A percentile compares a stretch with the other conserved stretches of the same genome.
Evolutionary conservation across 92 coral and sea anemone genomes (phyloP).

Genomic region (Paramuricea clavata): DNA sequence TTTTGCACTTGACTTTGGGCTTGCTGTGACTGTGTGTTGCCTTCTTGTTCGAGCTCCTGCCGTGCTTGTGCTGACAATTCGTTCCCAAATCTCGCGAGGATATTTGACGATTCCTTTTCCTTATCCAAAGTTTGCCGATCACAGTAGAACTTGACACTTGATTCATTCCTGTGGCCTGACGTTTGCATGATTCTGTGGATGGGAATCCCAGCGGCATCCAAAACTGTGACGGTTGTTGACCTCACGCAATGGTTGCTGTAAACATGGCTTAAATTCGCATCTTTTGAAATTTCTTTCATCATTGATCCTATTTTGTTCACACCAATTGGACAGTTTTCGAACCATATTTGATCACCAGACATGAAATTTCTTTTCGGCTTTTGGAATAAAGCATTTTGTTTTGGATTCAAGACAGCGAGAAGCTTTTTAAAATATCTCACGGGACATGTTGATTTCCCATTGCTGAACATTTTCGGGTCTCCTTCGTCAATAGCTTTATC

Average conservation of each 20-base stretch:
- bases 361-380: slow-evolving; percentile 69
- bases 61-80: background rate
- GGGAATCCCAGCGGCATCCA: slow-evolving; percentile 72
- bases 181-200: slow-evolving; percentile 70
- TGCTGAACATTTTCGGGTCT: slow-evolving; percentile 64
- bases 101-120: slow-evolving; percentile 64
- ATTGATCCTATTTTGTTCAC: slow-evolving; percentile 69
- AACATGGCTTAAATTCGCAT: slow-evolving; percentile 67
- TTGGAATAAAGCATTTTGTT: slow-evolving; percentile 70
- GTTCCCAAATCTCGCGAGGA: slow-evolving; percentile 48
- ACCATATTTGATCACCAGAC: slow-evolving; percentile 59
- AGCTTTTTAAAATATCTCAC: slow-evolving; percentile 60
- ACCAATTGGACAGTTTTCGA: slow-evolving; percentile 69
- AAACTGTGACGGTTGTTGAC: slow-evolving; percentile 70
- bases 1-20: background rate
- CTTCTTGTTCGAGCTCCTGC: background rate
- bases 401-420: too few relatives aligned
- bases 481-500: slow-evolving; percentile 65
- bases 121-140: slow-evolving; percentile 61
- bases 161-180: slow-evolving; percentile 58
- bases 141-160: slow-evolving; percentile 66
- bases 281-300: too few relatives aligned
- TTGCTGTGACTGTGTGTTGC: too few relatives aligned
- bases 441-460: slow-evolving; percentile 57
- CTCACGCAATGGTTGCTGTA: slow-evolving; percentile 68